Conservation (phyloP, 2,888 invertebrate species). For the Chymomyza amoena region DNA sequence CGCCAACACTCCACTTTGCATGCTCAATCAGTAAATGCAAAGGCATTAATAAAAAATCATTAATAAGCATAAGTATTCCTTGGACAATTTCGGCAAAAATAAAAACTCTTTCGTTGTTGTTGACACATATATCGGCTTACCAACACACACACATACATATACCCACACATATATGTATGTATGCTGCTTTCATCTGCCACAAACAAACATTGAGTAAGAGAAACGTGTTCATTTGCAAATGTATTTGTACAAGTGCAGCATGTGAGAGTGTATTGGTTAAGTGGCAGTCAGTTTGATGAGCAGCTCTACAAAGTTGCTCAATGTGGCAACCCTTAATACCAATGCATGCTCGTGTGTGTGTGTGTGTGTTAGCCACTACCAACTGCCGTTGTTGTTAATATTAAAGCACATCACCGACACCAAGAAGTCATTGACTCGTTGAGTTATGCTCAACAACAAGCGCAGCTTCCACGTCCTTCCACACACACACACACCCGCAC, state of each 20-base stretch:
- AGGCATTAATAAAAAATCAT: neutral
- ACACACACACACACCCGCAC: neutral
- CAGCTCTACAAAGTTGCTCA: conserved; percentile 1
- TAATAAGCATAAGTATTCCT: neutral
- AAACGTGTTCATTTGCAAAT: conserved; percentile 74
- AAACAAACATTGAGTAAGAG: conserved; percentile 16
- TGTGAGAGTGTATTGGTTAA: conserved; percentile 26
- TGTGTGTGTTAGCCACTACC: conserved; percentile 29
- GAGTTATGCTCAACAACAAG: conserved; percentile 71
- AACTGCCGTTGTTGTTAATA: conserved; percentile 68
- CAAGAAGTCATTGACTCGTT: conserved; percentile 77
- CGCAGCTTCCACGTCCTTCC: neutral
- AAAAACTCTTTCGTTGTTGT: conserved; percentile 36
- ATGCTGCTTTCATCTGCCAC: neutral
- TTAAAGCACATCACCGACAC: conserved; percentile 74
- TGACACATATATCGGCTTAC: conserved; percentile 69
- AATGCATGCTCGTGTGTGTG: conserved; percentile 5
- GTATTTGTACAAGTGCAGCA: conserved; percentile 45
- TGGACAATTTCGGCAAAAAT: conserved; percentile 1
- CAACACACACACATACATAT: conserved; percentile 16
- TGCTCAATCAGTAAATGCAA: neutral
- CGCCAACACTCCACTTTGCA: neutral
- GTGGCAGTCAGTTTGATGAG: conserved; percentile 9
- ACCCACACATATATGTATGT: neutral
- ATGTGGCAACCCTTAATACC: conserved; percentile 1